These are phyloP conservation scores for Macrochelys suwanniensis DNA, from an alignment of 2,797 vertebrate genomes.

Conservation along the genomic window DNA sequence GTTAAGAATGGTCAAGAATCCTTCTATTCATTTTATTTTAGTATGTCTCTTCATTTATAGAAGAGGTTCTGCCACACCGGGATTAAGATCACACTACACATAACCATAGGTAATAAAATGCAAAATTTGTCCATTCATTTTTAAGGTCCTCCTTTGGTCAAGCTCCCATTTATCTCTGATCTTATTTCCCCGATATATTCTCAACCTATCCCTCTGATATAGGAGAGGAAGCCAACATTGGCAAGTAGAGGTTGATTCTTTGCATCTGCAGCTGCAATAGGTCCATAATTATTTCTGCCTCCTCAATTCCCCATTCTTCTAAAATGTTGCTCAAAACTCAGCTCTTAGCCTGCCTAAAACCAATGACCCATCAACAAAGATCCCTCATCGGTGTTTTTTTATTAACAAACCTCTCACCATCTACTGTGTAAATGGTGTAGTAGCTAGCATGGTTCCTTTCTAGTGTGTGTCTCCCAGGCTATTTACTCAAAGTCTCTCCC, in stretches of 20 bases:
- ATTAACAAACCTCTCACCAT: neutral
- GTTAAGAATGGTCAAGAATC: neutral
- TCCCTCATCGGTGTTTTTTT: neutral
- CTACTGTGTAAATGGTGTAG: neutral
- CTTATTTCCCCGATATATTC: neutral
- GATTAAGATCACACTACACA: neutral
- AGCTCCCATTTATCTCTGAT: neutral
- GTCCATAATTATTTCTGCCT: neutral
- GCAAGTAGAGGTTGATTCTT: neutral
- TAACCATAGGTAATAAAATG: neutral
- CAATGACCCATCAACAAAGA: neutral
- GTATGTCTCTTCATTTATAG: neutral
- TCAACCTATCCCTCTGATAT: neutral
- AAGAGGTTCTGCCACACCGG: neutral
- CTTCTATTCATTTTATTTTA: neutral
- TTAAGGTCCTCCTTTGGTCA: neutral
- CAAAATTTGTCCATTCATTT: neutral
- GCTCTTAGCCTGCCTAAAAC: neutral
- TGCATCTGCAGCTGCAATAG: neutral
- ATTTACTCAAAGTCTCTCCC: slow-evolving; percentile 21
- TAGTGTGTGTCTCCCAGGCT: neutral
- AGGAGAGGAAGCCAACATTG: neutral
- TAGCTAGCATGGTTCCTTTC: neutral
- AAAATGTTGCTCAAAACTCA: neutral
- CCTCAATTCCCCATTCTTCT: neutral